Evolutionary conservation across 1,140 invertebrate species (phyloP).

Genomic region (Choristoneura fumiferana): DNA sequence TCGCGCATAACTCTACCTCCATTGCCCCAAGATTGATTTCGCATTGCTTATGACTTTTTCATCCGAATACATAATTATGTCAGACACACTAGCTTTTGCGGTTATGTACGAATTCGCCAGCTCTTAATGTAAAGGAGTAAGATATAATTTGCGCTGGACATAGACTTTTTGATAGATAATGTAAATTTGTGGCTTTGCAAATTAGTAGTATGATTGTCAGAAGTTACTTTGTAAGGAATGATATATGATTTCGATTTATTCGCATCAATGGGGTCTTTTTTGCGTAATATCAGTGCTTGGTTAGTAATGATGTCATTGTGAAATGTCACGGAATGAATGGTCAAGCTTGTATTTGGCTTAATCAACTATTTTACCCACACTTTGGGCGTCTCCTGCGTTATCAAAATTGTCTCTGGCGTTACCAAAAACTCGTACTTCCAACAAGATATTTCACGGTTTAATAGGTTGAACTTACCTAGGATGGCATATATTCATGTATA

Average conservation of each 20-base stretch:
- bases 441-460: too few relatives aligned
- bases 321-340: too few relatives aligned
- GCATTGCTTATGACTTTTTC: background rate
- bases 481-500: too few relatives aligned
- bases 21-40: background rate
- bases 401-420: too few relatives aligned
- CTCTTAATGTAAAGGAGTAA: background rate
- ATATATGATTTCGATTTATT: background rate
- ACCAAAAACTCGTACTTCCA: too few relatives aligned
- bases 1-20: background rate
- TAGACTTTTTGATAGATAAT: background rate
- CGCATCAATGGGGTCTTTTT: too few relatives aligned
- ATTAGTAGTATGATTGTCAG: conserved; percentile 14
- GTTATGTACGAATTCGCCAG: background rate
- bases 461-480: too few relatives aligned
- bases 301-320: too few relatives aligned
- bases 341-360: too few relatives aligned
- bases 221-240: conserved; percentile 3
- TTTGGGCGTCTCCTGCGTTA: too few relatives aligned
- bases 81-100: background rate
- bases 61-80: background rate
- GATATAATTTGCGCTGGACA: background rate
- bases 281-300: too few relatives aligned
- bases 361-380: too few relatives aligned
- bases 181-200: background rate